Base-by-base conservation (phyloP, 2,888 invertebrate genomes). In the Pantelozetes paolii region DNA sequence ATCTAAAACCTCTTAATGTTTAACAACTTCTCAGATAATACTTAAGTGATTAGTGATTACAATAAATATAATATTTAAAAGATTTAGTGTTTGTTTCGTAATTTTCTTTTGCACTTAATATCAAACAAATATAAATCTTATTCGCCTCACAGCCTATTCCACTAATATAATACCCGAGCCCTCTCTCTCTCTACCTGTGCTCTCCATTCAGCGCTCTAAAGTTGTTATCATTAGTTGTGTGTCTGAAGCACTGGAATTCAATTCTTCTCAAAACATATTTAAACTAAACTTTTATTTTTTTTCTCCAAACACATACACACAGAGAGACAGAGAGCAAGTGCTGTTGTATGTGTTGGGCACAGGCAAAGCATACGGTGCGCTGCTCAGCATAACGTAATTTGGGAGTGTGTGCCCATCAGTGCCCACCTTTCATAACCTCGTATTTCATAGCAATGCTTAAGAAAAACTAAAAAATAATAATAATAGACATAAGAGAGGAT, bases 331-430 rank as follows among this genome's bases (percentile, higher is more conserved):
- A n/a, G n/a, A n/a, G n/a, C n/a, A n/a, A n/a, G n/a, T n/a, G n/a
- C n/a, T 45, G 13, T 13, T 45, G 45, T 45, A 45, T 45, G 13
- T 45, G 45, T 45, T 40, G 13, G 18, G 45, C 45, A 45, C 26
- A 9, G 54, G 50, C 18, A 26, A 3, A 54, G 28, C 54, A 20
- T 26, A 26, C 23, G n/a, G 26, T 23, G 54, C 45, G 18, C 45
- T 45, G 26, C n/a, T 54, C 15, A 62, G 26, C 62, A 62, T 62
- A 62, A 62, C 62, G 62, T 62, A 62, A 62, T 62, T 62, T 62
- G 62, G 62, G 54, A 54, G 54, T 54, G 54, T 54, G 54, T 54
- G 54, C 50, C 50, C 50, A 50, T 36, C 36, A 36, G 36, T 36
- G 36, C 45, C 45, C 45, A 45, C 54, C 54, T 54, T 54, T 54